phyloP scores from a whole-genome alignment of 2,888 invertebrate genomes.

The Dichetophora obliterata region DNA sequence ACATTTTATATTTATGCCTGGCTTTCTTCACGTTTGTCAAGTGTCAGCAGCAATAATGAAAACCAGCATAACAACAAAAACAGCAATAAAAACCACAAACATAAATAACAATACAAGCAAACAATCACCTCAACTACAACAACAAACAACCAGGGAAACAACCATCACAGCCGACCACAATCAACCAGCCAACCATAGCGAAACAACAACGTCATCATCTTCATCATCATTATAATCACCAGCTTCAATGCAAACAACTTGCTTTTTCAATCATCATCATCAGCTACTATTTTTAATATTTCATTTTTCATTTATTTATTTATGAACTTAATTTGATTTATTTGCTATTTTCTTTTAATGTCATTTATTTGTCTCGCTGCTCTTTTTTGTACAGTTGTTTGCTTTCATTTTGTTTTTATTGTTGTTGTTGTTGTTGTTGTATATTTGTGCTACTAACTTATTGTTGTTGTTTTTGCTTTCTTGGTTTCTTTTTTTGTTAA shows the following conservation, averaged over 20 bases:
- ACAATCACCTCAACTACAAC: background rate
- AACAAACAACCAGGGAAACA: background rate
- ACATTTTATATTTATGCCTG: constrained; percentile 14
- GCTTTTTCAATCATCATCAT: constrained; percentile 19
- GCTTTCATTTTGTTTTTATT: too few species aligned
- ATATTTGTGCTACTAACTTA: background rate
- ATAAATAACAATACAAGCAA: too few species aligned
- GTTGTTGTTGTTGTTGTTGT: background rate
- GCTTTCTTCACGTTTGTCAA: constrained; percentile 19
- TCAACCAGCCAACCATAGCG: too few species aligned
- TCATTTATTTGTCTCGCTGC: too few species aligned
- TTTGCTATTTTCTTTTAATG: constrained; percentile 50
- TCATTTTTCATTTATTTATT: constrained; percentile 15
- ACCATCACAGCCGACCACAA: too few species aligned
- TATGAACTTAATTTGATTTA: constrained; percentile 32
- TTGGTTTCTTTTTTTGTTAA: constrained; percentile 7
- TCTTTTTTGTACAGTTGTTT: background rate
- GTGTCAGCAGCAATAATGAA: constrained; percentile 17
- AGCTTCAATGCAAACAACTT: background rate
- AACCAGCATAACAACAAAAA: background rate
- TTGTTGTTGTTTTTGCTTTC: background rate
- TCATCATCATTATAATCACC: background rate
- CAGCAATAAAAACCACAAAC: background rate
- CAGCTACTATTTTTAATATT: constrained; percentile 18
- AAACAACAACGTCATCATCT: background rate